Conservation (phyloP, 2,888 invertebrate genomes). For the Globia sparganii region DNA sequence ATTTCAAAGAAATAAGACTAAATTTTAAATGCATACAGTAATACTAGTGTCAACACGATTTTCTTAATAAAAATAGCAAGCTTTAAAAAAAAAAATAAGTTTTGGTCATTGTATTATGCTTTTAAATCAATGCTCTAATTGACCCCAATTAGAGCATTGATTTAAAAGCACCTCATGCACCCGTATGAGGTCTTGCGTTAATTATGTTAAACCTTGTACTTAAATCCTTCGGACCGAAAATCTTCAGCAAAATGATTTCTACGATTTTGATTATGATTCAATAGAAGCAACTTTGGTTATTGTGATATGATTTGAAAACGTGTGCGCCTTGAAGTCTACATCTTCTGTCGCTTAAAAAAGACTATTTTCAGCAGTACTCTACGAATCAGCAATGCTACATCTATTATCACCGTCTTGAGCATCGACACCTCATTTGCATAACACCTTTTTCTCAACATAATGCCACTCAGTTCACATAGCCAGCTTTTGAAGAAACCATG, state of each 20-base stretch:
- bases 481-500: conserved; percentile 61
- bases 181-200: no score
- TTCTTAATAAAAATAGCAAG: no score
- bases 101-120: no score
- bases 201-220: no score
- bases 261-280: neutral
- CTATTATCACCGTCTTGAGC: conserved; percentile 6
- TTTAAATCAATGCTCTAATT: no score
- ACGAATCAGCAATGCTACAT: neutral
- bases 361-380: neutral
- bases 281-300: neutral
- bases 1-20: no score
- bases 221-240: neutral
- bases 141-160: no score
- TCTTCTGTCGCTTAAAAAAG: neutral
- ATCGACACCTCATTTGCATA: conserved; percentile 24
- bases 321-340: neutral
- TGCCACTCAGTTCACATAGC: conserved; percentile 24
- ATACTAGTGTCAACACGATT: no score
- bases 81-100: no score
- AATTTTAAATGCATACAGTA: no score
- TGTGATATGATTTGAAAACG: neutral
- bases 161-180: no score
- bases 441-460: conserved; percentile 23
- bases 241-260: neutral